Evolutionary conservation across 2,113 vertebrate genomes (phyloP).

Genomic region (Nannobrachium achirus): DNA sequence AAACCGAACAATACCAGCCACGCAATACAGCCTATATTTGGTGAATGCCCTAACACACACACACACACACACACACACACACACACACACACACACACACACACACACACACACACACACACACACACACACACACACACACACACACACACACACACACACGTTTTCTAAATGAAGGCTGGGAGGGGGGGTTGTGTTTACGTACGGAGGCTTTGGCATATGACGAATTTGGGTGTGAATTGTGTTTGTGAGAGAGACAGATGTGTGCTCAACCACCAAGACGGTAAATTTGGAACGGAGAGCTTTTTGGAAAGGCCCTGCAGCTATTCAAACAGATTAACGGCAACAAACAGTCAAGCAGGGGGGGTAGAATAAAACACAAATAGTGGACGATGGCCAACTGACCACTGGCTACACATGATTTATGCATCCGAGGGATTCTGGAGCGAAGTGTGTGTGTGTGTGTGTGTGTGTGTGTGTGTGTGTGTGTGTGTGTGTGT

Average conservation of each 20-base stretch:
- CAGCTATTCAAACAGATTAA: slow-evolving; percentile 78
- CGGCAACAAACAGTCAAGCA: slow-evolving; percentile 65
- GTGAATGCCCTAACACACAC: too few species aligned
- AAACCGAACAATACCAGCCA: too few species aligned
- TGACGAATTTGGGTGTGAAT: slow-evolving; percentile 61
- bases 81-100: not conserved
- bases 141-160: slow-evolving; percentile 36
- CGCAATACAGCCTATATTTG: too few species aligned
- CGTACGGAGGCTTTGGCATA: slow-evolving; percentile 42
- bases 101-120: slow-evolving; percentile 9
- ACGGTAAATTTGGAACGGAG: slow-evolving; percentile 67
- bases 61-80: not conserved
- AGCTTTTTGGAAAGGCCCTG: slow-evolving; percentile 68
- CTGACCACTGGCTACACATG: slow-evolving; percentile 60
- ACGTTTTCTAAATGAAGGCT: slow-evolving; percentile 16
- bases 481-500: slow-evolving; percentile 5
- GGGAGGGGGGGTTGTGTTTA: slow-evolving; percentile 44
- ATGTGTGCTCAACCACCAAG: slow-evolving; percentile 76
- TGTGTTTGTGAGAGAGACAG: slow-evolving; percentile 77
- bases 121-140: slow-evolving; percentile 17
- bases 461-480: slow-evolving; percentile 14
- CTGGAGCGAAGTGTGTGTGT: slow-evolving; percentile 6
- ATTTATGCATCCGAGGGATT: slow-evolving; percentile 45
- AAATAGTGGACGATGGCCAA: slow-evolving; percentile 50
- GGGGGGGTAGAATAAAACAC: slow-evolving; percentile 54